Evolutionary conservation across 2,797 vertebrate genomes (phyloP), one percentile per base, ranked within the genome.

Genomic region (Chaenodraco wilsoni): DNA sequence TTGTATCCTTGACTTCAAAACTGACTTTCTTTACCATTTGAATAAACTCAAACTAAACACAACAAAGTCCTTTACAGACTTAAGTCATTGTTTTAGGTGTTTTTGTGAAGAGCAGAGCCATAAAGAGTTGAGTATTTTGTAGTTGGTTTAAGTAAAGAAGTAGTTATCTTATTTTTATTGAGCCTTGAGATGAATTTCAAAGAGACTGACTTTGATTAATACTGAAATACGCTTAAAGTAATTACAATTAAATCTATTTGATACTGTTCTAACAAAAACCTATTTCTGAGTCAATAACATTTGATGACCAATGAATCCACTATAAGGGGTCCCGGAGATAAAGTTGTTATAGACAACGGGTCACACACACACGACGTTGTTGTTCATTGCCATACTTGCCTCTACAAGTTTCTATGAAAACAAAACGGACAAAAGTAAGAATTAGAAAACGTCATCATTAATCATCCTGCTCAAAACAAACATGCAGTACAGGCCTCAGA

Each of bases 331-430:
- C 82, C 70, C 66, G 37, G 76, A 90, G 92, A 93, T 92, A 91
- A 93, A 94, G 91, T 93, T 91, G 91, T 84, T 75, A 76, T 76
- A 59, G 84, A 86, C 84, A 79, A 91, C 86, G 92, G 80, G 81
- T 85, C 86, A 94, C 89, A 92, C 86, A 94, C 89, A 92, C 92
- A 93, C 74, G 89, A 79, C 74, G 88, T 85, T 15, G 48, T 17
- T n/a, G 61, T 58, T 83, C 85, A 84, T 86, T 93, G 84, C 87
- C 86, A 98, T 98, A 99, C 98, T 99, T 98, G 97, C 97, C 97
- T 98, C 96, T 94, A 97, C 94, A 95, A 96, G 95, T 97, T 97
- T 99, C 97, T 99, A 98, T 85, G 93, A 96, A 96, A 96, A 97
- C 91, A 96, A 96, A 98, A 96, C 62, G 89, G 93, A 94, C 90